These are phyloP conservation scores for Cenopis cana DNA, from an alignment of 2,888 invertebrate genomes.

Conservation along the genomic window DNA sequence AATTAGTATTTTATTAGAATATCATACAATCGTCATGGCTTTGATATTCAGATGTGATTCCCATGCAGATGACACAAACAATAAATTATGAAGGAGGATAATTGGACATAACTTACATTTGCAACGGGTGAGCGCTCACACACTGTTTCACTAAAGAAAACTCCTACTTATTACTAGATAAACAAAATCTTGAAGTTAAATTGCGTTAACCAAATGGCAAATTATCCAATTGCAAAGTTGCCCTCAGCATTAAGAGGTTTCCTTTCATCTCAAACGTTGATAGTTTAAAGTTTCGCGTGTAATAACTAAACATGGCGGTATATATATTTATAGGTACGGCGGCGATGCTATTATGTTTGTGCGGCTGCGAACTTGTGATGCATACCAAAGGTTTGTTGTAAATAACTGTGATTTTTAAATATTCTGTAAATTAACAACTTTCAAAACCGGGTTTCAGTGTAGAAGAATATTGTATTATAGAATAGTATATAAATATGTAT, in stretches of 20 bases:
- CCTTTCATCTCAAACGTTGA: slow-evolving; percentile 43
- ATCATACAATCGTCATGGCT: too few species aligned
- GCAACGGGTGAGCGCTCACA: neutral
- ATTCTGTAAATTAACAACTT: neutral
- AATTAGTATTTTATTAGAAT: too few species aligned
- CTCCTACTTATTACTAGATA: slow-evolving; percentile 2
- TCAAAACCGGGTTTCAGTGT: too few species aligned
- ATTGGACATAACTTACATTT: neutral
- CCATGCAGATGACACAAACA: too few species aligned
- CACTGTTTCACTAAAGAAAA: neutral
- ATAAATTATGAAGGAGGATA: too few species aligned
- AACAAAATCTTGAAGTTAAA: slow-evolving; percentile 9
- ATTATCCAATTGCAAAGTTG: slow-evolving; percentile 34
- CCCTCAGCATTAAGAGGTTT: slow-evolving; percentile 30
- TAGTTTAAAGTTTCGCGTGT: slow-evolving; percentile 43
- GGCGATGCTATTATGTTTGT: slow-evolving; percentile 22
- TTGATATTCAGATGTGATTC: too few species aligned
- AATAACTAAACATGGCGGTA: slow-evolving; percentile 36
- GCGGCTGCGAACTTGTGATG: slow-evolving; percentile 27
- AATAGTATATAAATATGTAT: too few species aligned
- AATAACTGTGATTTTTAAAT: neutral
- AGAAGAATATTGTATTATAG: too few species aligned
- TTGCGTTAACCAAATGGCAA: slow-evolving; percentile 23
- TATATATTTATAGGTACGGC: slow-evolving; percentile 16
- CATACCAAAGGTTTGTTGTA: slow-evolving; percentile 1